A percentile compares a stretch with the other conserved stretches of the same genome.
Evolutionary conservation across 2,113 vertebrate genomes (phyloP).

Genomic region (Galeopterus variegatus): DNA sequence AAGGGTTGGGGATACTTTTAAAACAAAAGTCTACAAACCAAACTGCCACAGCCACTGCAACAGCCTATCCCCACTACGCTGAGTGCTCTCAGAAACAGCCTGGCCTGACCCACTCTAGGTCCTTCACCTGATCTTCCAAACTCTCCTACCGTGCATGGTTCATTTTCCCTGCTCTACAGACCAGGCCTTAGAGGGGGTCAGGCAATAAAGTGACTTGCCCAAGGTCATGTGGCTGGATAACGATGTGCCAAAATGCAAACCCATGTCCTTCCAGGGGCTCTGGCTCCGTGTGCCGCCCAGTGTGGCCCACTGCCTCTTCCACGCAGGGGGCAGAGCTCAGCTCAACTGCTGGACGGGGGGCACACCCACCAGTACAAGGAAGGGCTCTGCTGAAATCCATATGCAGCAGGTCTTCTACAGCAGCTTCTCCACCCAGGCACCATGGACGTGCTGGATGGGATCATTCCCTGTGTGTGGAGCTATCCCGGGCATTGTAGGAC

Average conservation of each 20-base stretch:
- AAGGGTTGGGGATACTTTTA: background rate
- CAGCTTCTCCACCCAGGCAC: rapidly evolving
- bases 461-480: rapidly evolving
- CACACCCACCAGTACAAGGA: background rate
- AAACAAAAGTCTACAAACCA: background rate
- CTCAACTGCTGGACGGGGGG: background rate
- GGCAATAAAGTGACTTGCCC: background rate
- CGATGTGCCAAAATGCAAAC: background rate
- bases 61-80: rapidly evolving
- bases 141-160: rapidly evolving
- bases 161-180: too few relatives aligned
- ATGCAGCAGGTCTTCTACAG: rapidly evolving
- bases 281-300: too few relatives aligned
- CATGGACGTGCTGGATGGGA: rapidly evolving
- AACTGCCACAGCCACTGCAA: rapidly evolving
- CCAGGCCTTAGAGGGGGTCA: background rate
- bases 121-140: rapidly evolving
- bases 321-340: background rate
- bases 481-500: rapidly evolving
- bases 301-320: background rate
- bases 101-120: background rate
- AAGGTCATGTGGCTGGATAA: background rate
- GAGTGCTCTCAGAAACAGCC: too few relatives aligned
- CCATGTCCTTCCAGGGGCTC: background rate
- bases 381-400: background rate